These are phyloP conservation scores for human (Homo sapiens) DNA, from an alignment of 2,113 vertebrate genomes.

Conservation along the genomic window GRCh38 chr15:51828501-51829000, in stretches of 20 bases:
- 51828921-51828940: not conserved
- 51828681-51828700: constrained; percentile 59
- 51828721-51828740: constrained; percentile 9
- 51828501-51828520: too few relatives aligned
- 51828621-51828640: not conserved
- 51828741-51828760: constrained; percentile 22
- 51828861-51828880: not conserved
- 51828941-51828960: not conserved
- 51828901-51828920: not conserved
- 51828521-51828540: too few relatives aligned
- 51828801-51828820: not conserved
- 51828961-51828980: not conserved
- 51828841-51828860: not conserved
- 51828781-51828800: constrained; percentile 25
- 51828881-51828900: not conserved
- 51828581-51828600: too few relatives aligned
- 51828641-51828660: constrained; percentile 28
- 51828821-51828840: not conserved
- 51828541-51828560: too few relatives aligned
- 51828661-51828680: not conserved
- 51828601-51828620: too few relatives aligned
- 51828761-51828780: not conserved
- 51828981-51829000: not conserved
- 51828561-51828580: too few relatives aligned
- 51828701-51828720: not conserved